Base-by-base conservation (phyloP, 2,888 invertebrate species). In the Erebia epiphron region DNA sequence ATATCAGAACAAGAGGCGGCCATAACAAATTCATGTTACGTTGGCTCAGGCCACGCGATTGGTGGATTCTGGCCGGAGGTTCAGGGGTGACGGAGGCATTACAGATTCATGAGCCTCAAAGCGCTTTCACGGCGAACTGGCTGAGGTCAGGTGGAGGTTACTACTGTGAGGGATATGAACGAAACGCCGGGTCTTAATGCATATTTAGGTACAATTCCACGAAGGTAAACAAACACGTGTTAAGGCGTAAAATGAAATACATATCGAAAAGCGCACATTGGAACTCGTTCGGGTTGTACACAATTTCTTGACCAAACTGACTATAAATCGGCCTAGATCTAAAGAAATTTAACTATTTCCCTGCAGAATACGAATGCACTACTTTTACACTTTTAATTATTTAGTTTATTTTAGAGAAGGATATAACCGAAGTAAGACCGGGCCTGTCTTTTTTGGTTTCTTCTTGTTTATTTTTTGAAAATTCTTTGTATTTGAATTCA, bases 21-120 rank as follows among this genome's bases (percentile, higher is more conserved):
- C 52, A 73, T 73, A 72, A 67, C 43, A n/a, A 63, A 70, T 72
- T 75, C 67, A 69, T 67, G 60, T 63, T 50, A 65, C 60, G 56
- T 65, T 63, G 67, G 54, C 35, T 16, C 46, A 49, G n/a, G 73
- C 54, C 60, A 62, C 67, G 74, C 70, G 70, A 75, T 75, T 74
- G 73, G 75, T 69, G 73, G 75, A 72, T 74, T 73, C 26, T 68
- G 67, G 52, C 52, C 70, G 71, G 72, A 65, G 57, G 73, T 69
- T 69, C 56, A 69, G 77, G 75, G 73, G 72, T 74, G 72, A 75
- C 74, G 75, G 63, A 67, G 75, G 72, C 70, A 74, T 75, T 78
- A 77, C 73, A 77, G 75, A 79, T 80, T 79, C 78, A 75, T 77
- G 77, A 74, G 73, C 71, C 68, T 73, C 74, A 65, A 73, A 71